Base-by-base conservation (phyloP, 2,888 invertebrate genomes). In the Xylota segnis region DNA sequence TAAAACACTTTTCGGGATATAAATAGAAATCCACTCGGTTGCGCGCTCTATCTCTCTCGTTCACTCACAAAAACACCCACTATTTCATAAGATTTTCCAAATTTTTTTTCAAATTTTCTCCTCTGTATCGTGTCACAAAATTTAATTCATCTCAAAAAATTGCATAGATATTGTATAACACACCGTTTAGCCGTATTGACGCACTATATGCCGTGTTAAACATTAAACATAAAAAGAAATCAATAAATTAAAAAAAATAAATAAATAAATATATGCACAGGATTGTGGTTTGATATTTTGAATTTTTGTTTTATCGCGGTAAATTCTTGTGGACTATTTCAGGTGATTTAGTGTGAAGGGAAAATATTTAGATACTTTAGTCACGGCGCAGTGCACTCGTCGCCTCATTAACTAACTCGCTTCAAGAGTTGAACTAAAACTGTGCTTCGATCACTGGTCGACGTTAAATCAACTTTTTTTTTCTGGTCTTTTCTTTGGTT, bases 361-460 rank as follows among this genome's bases (percentile, higher is more conserved):
- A n/a, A 43, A 14, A 14, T 43, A 14, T 63, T 65, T 65, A 66
- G 37, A 52, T 66, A 37, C 23, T 56, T 58, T 37, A 34, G 14
- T 12, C 70, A 65, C 82, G 70, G 40, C 50, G 50, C 40, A 59
- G 29, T 14, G 45, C 18, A 56, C 32, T 58, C 65, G 83, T 61
- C 82, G 68, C 40, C 68, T 82, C 86, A 86, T 82, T 86, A 74
- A 87, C 83, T 77, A 74, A 74, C 56, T 68, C 81, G 74, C 77
- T 74, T 83, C 87, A 78, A 82, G 87, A 87, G 87, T 83, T 87
- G 77, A 81, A 87, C 77, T 87, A 78, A 87, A 83, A 87, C 87
- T 87, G 87, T 87, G 72, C 45, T 77, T 72, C 14, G 83, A 83
- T 83, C 72, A 43, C 74, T 70, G 77, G 56, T 54, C 63, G 83